Base-by-base conservation (phyloP, 2,888 invertebrate species). In the Scelioninae gen. 1 region DNA sequence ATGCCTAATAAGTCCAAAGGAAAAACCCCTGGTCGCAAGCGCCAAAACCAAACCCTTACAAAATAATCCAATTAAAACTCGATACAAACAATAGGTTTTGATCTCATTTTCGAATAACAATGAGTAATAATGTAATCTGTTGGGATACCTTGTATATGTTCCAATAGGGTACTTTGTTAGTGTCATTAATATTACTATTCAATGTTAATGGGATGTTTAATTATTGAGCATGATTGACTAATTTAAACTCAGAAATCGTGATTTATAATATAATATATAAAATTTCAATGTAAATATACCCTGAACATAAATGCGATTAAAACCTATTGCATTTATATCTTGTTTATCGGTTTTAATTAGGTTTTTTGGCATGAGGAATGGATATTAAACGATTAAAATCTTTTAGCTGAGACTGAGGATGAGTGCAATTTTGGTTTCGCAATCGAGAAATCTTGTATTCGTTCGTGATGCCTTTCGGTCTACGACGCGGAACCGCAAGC, bases 1-100 rank as follows among this genome's bases (percentile, higher is more conserved):
- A 95, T 95, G 90, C 95, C 95, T 83, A 95, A 95, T 88, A 94
- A 94, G 92, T 84, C 90, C 71, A 93, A 93, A 87, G 85, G 85
- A 68, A 87, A 81, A 55, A 87, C 88, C 75, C 72, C 85, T 69
- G 72, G 74, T 1, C 78, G 83, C 34, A 84, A 69, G 51, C 82
- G 77, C 45, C 82, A 68, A 63, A 15, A 34, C 13, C 5, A 0
- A 43, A 43, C n/a, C 11, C 43, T n/a, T n/a, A n/a, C 11, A n/a
- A n/a, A 43, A n/a, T 5, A 43, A 43, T 43, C 11, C 10, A 10
- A 5, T 43, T n/a, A 1, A 43, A 43, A 43, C 43, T 1, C 23
- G 23, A 23, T 23, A 23, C 23, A 23, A 23, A 23, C 13, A 15
- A 47, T 47, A 13, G 45, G 15, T 47, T 47, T 47, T 47, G 15